Evolutionary conservation across 2,113 vertebrate genomes (phyloP), one percentile per base, ranked within the genome.

Genomic region (Chelonoidis abingdonii): DNA sequence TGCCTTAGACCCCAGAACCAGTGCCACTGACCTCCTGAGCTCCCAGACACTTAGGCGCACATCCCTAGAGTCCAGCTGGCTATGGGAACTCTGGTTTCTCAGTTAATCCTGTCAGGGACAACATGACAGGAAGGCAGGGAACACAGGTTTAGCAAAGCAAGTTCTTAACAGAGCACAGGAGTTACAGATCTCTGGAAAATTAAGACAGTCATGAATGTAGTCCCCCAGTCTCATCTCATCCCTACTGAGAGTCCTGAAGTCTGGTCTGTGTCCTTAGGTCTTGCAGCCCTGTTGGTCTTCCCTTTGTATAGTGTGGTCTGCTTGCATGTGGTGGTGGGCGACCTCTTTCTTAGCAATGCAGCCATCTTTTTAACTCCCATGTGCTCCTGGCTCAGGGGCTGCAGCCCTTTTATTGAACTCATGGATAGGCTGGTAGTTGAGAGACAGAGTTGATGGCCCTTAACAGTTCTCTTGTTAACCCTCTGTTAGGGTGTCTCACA

Each of bases 301-400:
- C 16, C 50, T 14, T 0, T 53, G 35, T 57, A 14, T 27, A 47
- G 5, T 6, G 1, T 56, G 29, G 29, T 47, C 44, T 52, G 1
- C 75, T 80, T 41, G 57, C 27, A 29, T 29, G 27, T 83, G 65
- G 5, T 62, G 9, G 24, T 38, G n/a, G n/a, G 3, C 35, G 25
- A 16, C 16, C 86, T 57, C 79, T 95, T 83, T 59, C 5, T 2
- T 76, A 65, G 49, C 52, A 72, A 75, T 86, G 29, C 11, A 83
- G 24, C 16, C 49, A 2, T 75, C 75, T 54, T 19, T 22, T 84
- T 47, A 47, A 22, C 69, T 44, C 25, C 62, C 3, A 5, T 5
- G 0, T 85, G 16, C 16, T 80, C 90, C 17, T 22, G 22, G 17
- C 17, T 88, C 47, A 85, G 82, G 79, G 80, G 29, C 16, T 91